Evolutionary conservation across 2,113 vertebrate genomes (phyloP), one percentile per base, ranked within the genome.

Genomic region (Camelus bactrianus): DNA sequence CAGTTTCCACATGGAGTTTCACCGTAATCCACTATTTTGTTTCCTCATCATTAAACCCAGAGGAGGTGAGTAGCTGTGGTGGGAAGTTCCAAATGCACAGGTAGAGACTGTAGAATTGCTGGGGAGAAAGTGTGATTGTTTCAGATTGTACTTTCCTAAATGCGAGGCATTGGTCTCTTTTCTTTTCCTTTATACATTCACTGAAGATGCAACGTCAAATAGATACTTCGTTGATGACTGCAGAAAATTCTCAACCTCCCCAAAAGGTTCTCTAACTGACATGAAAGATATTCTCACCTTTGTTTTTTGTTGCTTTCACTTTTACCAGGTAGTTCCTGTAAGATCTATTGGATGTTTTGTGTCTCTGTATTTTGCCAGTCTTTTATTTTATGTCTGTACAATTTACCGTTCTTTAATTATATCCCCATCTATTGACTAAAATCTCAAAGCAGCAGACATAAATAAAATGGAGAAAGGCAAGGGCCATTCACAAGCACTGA

Each of bases 191-290:
- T 6, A 20, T 83, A 6, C 70, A 56, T 38, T 76, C 32, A 19
- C 42, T 93, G 54, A 94, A 92, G 83, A 62, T 67, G 48, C 75
- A 80, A 65, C 32, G 35, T 84, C 52, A 83, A 76, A 60, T 32
- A 64, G 70, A 72, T 50, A 22, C 58, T 84, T 60, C n/a, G 24
- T 70, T 80, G 64, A 65, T 81, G 65, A 56, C 5, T 83, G 11
- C 26, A 62, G 28, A 93, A 81, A 92, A 94, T 20, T 35, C 32
- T 35, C 4, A 12, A 30, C 12, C 17, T 94, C 64, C 67, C 16
- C 84, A 72, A 73, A 35, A 13, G 4, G 4, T 17, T 79, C 8
- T 26, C 20, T 65, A 58, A 13, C 3, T 16, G 67, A 35, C 30
- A 64, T 64, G 30, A 91, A 90, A 92, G 46, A 42, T 24, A 35